A percentile compares a stretch with the other conserved stretches of the same genome.
These are phyloP conservation scores for Benitochromis conjunctus DNA, from an alignment of 2,113 vertebrate genomes.

Conservation along the genomic window DNA sequence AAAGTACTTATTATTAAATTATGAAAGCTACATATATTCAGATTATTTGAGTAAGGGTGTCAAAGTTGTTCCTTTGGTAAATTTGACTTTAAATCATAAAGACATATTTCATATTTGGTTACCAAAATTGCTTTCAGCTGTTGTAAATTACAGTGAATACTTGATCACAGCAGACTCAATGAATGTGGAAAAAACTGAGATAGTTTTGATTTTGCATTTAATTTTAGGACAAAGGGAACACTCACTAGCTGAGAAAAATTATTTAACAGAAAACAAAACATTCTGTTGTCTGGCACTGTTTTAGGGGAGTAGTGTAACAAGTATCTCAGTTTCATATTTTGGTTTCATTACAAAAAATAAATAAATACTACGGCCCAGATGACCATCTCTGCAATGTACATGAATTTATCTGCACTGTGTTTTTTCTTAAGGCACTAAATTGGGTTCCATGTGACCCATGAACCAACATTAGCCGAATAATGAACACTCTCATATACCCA, in stretches of 20 bases:
- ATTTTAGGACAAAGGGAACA: background rate
- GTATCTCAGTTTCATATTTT: background rate
- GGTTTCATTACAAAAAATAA: background rate
- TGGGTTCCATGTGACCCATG: background rate
- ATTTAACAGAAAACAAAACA: background rate
- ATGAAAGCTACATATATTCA: background rate
- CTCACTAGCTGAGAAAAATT: background rate
- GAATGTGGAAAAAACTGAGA: background rate
- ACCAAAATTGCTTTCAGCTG: background rate
- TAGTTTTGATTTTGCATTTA: background rate
- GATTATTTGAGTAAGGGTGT: background rate
- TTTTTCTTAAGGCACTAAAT: background rate
- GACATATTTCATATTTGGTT: background rate
- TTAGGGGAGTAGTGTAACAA: background rate
- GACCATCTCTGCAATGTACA: too few species aligned
- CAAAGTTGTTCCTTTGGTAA: background rate
- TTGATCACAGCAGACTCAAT: background rate
- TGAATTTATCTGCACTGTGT: background rate
- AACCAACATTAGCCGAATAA: too few species aligned
- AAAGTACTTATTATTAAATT: background rate
- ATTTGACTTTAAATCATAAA: background rate
- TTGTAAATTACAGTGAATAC: too few species aligned
- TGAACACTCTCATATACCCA: too few species aligned
- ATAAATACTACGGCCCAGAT: background rate
- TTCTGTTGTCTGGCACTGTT: background rate